phyloP scores from a whole-genome alignment of 2,888 invertebrate species.

The Alcis repandata region DNA sequence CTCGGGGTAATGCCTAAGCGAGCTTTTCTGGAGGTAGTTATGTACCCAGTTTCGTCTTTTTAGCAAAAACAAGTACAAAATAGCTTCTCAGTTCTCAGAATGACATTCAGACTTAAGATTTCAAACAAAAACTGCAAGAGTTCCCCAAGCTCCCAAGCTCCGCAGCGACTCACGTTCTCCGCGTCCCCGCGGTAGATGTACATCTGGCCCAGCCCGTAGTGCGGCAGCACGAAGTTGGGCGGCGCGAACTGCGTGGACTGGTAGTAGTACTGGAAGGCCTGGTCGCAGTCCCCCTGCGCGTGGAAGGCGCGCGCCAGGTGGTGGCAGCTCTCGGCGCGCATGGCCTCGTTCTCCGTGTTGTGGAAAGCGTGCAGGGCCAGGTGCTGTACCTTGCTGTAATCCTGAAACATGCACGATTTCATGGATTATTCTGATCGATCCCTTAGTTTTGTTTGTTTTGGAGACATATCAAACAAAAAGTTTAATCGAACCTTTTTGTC shows the following conservation, averaged over 20 bases:
- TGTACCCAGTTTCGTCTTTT: too few relatives aligned
- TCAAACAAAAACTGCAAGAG: too few relatives aligned
- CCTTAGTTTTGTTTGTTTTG: too few relatives aligned
- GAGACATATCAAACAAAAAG: too few relatives aligned
- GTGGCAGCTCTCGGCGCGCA: conserved; percentile 99
- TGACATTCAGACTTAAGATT: too few relatives aligned
- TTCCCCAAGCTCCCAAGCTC: background rate
- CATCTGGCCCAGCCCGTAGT: conserved; percentile 99
- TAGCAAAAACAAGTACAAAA: too few relatives aligned
- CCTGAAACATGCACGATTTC: conserved; percentile 85
- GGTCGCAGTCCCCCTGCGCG: conserved; percentile 97
- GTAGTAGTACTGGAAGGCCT: conserved; percentile 99
- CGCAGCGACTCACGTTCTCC: conserved; percentile 95
- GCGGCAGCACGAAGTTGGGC: conserved; percentile 97
- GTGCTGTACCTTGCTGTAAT: conserved; percentile 98
- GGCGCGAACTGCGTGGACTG: conserved; percentile 99
- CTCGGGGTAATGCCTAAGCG: too few relatives aligned
- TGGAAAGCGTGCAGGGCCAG: conserved; percentile 98
- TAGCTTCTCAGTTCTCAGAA: too few relatives aligned
- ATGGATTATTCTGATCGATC: too few relatives aligned
- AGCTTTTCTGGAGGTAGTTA: too few relatives aligned
- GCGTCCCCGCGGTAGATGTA: conserved; percentile 98
- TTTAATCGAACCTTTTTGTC: too few relatives aligned
- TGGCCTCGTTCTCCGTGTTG: conserved; percentile 99
- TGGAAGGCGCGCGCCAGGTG: conserved; percentile 98